Evolutionary conservation across 2,888 invertebrate genomes (phyloP).

Genomic region (Euplagia quadripunctaria): DNA sequence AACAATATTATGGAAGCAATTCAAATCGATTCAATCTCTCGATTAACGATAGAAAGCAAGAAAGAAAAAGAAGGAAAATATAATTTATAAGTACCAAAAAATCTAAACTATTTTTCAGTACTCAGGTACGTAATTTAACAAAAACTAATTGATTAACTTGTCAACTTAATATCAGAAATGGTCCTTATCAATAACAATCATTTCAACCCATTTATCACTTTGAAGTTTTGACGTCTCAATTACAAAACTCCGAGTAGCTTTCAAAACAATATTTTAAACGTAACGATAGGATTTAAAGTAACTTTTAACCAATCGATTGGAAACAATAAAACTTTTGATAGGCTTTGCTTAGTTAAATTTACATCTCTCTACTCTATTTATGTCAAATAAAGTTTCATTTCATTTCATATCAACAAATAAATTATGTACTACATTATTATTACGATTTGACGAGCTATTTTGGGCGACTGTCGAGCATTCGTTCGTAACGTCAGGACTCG

Average conservation of each 20-base stretch:
- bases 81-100: too few relatives aligned
- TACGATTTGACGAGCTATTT: too few relatives aligned
- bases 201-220: slow-evolving; percentile 48
- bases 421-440: too few relatives aligned
- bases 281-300: background rate
- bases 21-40: too few relatives aligned
- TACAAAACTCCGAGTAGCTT: slow-evolving; percentile 44
- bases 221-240: slow-evolving; percentile 44
- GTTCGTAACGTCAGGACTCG: too few relatives aligned
- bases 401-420: too few relatives aligned
- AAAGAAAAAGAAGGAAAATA: too few relatives aligned
- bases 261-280: slow-evolving; percentile 34
- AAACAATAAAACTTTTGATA: slow-evolving; percentile 2
- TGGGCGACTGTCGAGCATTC: too few relatives aligned
- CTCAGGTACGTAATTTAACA: background rate
- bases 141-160: background rate
- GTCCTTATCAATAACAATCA: slow-evolving; percentile 1
- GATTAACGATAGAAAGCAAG: too few relatives aligned
- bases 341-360: background rate
- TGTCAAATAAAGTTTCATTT: too few relatives aligned
- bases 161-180: slow-evolving; percentile 1
- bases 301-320: slow-evolving; percentile 5
- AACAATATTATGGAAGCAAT: too few relatives aligned
- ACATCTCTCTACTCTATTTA: background rate
- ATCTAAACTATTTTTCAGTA: background rate